Evolutionary conservation across 2,113 vertebrate species (phyloP).

Genomic region (Heterocephalus glaber): DNA sequence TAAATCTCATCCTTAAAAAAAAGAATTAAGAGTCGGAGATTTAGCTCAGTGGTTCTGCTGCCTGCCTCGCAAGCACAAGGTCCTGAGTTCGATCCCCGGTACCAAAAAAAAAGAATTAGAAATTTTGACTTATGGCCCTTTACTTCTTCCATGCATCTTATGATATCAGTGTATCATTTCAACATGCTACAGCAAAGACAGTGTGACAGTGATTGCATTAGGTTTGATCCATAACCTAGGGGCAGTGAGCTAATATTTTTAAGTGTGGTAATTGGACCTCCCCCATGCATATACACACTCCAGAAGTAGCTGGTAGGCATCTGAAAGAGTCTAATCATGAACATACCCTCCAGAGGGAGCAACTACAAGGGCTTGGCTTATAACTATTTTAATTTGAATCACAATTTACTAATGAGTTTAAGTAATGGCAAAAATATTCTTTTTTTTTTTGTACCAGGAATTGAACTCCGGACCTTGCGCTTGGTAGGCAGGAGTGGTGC

Average conservation of each 20-base stretch:
- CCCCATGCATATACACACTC: not conserved
- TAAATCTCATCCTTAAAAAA: not conserved
- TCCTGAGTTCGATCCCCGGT: too few relatives aligned
- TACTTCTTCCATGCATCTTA: not conserved
- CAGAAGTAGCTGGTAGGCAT: not conserved
- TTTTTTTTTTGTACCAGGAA: too few relatives aligned
- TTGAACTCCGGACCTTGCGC: too few relatives aligned
- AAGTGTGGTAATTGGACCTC: not conserved
- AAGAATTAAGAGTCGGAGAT: not conserved
- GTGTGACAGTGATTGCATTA: not conserved
- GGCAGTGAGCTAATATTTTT: not conserved
- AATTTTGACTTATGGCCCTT: not conserved
- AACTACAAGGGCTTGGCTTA: not conserved
- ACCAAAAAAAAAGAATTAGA: not conserved
- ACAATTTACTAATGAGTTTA: not conserved
- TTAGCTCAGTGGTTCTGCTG: too few relatives aligned
- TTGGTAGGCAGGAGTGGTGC: too few relatives aligned
- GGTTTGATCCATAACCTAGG: not conserved
- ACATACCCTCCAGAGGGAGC: not conserved
- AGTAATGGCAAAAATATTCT: not conserved
- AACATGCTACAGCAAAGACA: not conserved
- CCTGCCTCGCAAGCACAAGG: too few relatives aligned
- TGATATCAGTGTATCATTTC: not conserved
- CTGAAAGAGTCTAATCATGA: not conserved
- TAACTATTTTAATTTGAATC: not conserved